phyloP scores from a whole-genome alignment of 2,113 vertebrate species.

The Ailurus styani region DNA sequence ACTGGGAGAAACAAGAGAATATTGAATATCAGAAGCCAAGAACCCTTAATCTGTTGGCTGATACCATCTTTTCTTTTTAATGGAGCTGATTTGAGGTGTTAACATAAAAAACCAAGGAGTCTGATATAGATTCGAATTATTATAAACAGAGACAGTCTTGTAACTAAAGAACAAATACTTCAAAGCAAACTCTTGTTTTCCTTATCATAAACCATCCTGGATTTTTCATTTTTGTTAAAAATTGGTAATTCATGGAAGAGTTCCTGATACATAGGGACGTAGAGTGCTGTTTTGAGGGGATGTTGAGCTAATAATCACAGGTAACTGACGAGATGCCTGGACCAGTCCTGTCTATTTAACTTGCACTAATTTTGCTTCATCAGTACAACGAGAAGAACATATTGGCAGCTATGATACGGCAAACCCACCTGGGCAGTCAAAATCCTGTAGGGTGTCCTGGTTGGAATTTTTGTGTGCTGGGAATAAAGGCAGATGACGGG shows the following conservation, averaged over 20 bases:
- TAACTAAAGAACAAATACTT: not conserved
- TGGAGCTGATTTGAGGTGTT: not conserved
- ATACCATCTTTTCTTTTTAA: not conserved
- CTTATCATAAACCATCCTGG: not conserved
- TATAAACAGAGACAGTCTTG: not conserved
- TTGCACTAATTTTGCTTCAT: not conserved
- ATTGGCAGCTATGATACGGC: not conserved
- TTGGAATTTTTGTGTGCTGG: not conserved
- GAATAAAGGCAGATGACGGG: not conserved
- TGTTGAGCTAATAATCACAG: not conserved
- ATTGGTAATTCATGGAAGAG: not conserved
- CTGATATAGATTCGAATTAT: not conserved
- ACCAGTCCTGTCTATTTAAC: not conserved
- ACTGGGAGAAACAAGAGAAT: not conserved
- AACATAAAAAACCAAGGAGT: not conserved
- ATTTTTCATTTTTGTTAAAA: not conserved
- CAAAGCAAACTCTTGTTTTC: not conserved
- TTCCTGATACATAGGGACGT: not conserved
- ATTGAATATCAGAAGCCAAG: not conserved
- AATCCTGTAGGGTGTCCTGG: no score
- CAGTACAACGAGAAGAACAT: no score
- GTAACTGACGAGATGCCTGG: not conserved
- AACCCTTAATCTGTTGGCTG: not conserved
- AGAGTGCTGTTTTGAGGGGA: not conserved
- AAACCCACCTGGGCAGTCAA: accelerated